Percentiles rank a stretch among this genome's conserved stretches.
These are phyloP conservation scores for Porites lobata DNA, from an alignment of 92 coral and sea anemone species.

Conservation along the genomic window DNA sequence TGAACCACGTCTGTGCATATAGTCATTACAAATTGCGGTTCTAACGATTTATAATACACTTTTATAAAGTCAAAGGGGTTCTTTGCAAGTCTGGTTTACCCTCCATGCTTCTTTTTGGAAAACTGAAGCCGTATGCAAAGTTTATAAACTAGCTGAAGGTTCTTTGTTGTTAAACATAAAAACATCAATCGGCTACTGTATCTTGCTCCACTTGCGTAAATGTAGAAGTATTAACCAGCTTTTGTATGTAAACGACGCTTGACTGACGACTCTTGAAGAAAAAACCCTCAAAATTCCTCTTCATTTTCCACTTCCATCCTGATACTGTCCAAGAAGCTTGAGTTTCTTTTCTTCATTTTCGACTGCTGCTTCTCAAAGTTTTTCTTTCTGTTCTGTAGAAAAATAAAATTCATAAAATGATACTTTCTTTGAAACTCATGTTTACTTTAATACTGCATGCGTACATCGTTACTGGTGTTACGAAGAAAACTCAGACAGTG, in stretches of 20 bases:
- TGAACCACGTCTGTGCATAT: neutral
- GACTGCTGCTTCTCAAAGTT: slow-evolving; percentile 82
- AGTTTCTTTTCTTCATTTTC: slow-evolving; percentile 93
- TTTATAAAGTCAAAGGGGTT: neutral
- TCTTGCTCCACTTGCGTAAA: neutral
- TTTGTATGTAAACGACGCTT: no score
- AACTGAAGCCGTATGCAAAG: neutral
- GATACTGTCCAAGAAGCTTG: slow-evolving; percentile 98
- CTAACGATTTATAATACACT: neutral
- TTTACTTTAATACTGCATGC: neutral
- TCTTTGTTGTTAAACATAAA: neutral
- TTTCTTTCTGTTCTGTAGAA: slow-evolving; percentile 90
- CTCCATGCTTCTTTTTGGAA: neutral
- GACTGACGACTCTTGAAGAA: neutral
- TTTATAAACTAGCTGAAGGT: neutral
- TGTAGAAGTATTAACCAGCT: no score
- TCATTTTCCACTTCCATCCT: slow-evolving; percentile 97
- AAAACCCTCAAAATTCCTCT: slow-evolving; percentile 49
- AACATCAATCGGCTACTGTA: neutral
- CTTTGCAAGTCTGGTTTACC: neutral
- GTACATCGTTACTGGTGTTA: neutral
- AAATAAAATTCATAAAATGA: neutral
- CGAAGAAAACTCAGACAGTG: neutral
- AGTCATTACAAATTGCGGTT: neutral
- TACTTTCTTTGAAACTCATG: neutral